Conservation (phyloP, 2,888 invertebrate genomes). For the Drosophila villosipedis region DNA sequence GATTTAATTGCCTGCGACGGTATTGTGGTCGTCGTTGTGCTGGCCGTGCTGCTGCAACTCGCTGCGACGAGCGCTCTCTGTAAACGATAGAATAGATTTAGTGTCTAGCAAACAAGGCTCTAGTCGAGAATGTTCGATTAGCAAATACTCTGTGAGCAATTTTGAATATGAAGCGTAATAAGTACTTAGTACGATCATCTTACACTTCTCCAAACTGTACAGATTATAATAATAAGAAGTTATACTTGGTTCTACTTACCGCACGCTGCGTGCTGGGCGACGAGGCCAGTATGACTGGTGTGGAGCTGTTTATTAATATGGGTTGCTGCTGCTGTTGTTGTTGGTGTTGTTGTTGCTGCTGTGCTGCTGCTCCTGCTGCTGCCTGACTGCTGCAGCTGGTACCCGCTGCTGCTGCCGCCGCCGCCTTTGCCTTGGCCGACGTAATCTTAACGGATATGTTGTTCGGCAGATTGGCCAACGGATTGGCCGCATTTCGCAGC, state of each 20-base stretch:
- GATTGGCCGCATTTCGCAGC: conserved; percentile 75
- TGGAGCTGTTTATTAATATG: conserved; percentile 83
- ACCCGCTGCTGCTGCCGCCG: conserved; percentile 54
- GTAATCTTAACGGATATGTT: conserved; percentile 84
- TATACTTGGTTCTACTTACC: conserved; percentile 52
- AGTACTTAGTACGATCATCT: neutral
- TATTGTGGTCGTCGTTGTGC: conserved; percentile 74
- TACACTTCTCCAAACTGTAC: neutral
- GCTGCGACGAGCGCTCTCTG: conserved; percentile 76
- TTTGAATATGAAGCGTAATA: neutral
- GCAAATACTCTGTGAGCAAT: neutral
- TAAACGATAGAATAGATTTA: conserved; percentile 4
- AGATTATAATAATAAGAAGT: neutral
- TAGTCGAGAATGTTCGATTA: neutral
- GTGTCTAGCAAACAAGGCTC: neutral
- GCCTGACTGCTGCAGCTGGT: conserved; percentile 53
- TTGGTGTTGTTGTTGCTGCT: conserved; percentile 58
- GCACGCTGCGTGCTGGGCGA: conserved; percentile 76
- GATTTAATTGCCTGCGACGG: conserved; percentile 83
- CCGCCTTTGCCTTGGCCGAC: conserved; percentile 80
- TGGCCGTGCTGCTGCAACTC: conserved; percentile 45
- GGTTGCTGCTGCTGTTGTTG: conserved; percentile 76
- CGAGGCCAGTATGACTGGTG: conserved; percentile 82
- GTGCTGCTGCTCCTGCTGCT: conserved; percentile 15
- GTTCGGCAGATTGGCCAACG: conserved; percentile 83